Conservation (phyloP, 2,113 vertebrate genomes). For the Takifugu flavidus region DNA sequence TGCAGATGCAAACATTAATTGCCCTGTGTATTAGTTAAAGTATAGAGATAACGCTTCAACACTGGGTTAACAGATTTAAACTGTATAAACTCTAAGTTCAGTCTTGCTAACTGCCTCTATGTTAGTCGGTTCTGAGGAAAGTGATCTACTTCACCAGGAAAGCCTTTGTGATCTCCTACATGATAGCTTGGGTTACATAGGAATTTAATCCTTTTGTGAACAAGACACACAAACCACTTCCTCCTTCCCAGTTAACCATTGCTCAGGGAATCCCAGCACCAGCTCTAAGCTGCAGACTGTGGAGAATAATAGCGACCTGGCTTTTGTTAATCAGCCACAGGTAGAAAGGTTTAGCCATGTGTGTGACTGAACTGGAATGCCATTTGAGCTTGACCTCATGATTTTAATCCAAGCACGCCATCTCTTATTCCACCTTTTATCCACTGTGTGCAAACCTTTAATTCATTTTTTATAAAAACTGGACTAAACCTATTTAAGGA, state of each 20-base stretch:
- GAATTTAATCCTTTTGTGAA: constrained; percentile 54
- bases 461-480: too few species aligned
- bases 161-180: constrained; percentile 50
- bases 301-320: constrained; percentile 18
- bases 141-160: constrained; percentile 47
- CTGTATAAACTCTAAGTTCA: too few species aligned
- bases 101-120: background rate
- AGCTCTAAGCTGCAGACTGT: constrained; percentile 36
- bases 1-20: too few species aligned
- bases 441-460: too few species aligned
- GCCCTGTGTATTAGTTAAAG: too few species aligned
- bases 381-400: background rate
- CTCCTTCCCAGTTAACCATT: constrained; percentile 36
- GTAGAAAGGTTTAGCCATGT: constrained; percentile 22
- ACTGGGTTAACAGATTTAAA: too few species aligned
- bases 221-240: constrained; percentile 52
- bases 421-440: too few species aligned
- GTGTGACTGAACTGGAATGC: constrained; percentile 17
- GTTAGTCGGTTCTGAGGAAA: constrained; percentile 10
- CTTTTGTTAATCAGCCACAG: constrained; percentile 10
- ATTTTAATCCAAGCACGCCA: constrained; percentile 2
- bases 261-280: constrained; percentile 25
- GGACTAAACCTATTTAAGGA: too few species aligned
- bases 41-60: too few species aligned
- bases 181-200: constrained; percentile 55